These are phyloP conservation scores for Pluvialis apricaria DNA, from an alignment of 2,113 vertebrate genomes.

Conservation along the genomic window DNA sequence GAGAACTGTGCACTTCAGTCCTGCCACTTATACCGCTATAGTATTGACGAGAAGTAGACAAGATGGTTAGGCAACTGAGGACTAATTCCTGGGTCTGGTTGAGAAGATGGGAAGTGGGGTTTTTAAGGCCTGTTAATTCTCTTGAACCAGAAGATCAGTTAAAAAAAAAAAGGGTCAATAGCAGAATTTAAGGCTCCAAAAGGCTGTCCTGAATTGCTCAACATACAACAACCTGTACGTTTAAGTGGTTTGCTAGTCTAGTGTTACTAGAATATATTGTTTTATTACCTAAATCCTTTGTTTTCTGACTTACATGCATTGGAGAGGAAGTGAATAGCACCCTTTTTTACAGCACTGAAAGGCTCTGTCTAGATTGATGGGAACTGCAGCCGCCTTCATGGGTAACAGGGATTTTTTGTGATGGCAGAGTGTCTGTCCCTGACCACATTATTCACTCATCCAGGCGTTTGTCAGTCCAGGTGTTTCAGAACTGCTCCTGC, in stretches of 20 bases:
- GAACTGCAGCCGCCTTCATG: not conserved
- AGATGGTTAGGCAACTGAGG: not conserved
- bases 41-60: not conserved
- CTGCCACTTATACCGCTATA: not conserved
- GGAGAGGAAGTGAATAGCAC: not conserved
- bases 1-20: not conserved
- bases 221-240: not conserved
- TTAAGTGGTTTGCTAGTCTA: not conserved
- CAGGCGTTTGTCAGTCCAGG: not conserved
- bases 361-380: not conserved
- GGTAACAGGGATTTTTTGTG: not conserved
- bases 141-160: not conserved
- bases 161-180: not conserved
- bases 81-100: not conserved
- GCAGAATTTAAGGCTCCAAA: not conserved
- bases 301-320: not conserved
- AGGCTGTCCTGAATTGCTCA: not conserved
- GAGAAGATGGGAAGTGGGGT: not conserved
- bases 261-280: not conserved
- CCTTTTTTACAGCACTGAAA: not conserved
- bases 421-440: not conserved
- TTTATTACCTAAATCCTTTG: not conserved
- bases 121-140: not conserved
- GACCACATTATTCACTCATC: not conserved
- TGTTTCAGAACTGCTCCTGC: not conserved